Base-by-base conservation (phyloP, 2,888 invertebrate genomes). In the Creontiades dilutus region DNA sequence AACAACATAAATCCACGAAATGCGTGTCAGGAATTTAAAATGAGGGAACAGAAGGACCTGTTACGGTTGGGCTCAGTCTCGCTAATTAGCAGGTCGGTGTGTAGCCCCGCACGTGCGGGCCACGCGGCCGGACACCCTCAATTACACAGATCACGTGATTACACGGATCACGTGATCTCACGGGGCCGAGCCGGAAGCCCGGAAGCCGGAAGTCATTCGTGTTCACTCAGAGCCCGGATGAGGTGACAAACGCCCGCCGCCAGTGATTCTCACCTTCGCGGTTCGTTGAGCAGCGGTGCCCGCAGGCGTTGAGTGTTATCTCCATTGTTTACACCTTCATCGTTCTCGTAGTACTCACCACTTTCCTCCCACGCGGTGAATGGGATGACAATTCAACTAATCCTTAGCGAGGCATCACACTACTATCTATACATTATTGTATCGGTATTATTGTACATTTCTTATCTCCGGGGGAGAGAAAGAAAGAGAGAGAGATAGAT, bases 221-320 rank as follows among this genome's bases (percentile, higher is more conserved):
- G 68, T 68, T 68, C 68, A 27, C 23, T 68, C 12, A 27, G 68
- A 4, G 11, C 68, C 27, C 68, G 23, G n/a, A 68, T 13, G 27
- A 68, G 68, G 68, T 68, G 68, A 68, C 68, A 68, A 37, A 68
- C 68, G 27, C n/a, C 12, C 68, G 57, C 16, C n/a, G 57, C 68
- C 68, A 0, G 23, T 68, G 23, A 68, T 68, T 19, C 68, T 23
- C 68, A 68, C 68, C 19, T 23, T 11, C 68, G 12, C 68, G 68
- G 23, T 68, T 68, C 68, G 68, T 68, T 68, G 23, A 11, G 19
- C 68, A 7, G 9, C 23, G 68, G 12, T 11, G 27, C 68, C 23
- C 19, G 68, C 68, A 68, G 27, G 27, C 27, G 68, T 12, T 68
- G 27, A 13, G 5, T 19, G 68, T 14, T 68, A 12, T 68, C 68